Evolutionary conservation across 2,888 invertebrate genomes (phyloP), one percentile per base, ranked within the genome.

Genomic region (Mylabris sibirica): DNA sequence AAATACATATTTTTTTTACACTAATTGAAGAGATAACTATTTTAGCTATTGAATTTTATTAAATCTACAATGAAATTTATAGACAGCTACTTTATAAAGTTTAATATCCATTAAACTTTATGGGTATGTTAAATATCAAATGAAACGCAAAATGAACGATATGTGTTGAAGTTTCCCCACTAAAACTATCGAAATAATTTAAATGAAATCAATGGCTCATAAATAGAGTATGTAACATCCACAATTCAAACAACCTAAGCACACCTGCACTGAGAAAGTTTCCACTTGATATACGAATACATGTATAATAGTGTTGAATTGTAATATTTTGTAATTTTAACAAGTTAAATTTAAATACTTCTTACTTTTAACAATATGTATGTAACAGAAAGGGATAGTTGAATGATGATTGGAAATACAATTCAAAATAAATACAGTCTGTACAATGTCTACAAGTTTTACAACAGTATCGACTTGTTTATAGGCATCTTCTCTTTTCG

Each of bases 381-480:
- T 20, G 49, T 20, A 62, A 20, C 3, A 53, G 62, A 65, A 53
- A 35, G 63, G 62, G 65, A 60, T 41, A 20, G 49, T 22, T 20
- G 6, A 49, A 49, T 2, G 9, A 49, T 49, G 20, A 20, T 49
- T 49, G 49, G 3, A 8, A 12, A 49, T 22, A 49, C 49, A 20
- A 49, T 49, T 49, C 20, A 49, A 20, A 49, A 49, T 49, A 20
- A 20, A 49, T 49, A 49, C 49, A 20, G 20, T 49, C 6, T 68
- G 59, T 70, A 74, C 75, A 72, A 73, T 74, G 72, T 73, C 73
- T 75, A 77, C 75, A 75, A 76, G 76, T 75, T 74, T 72, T 69
- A 72, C 71, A 68, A 74, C 74, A 75, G 73, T 72, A 74, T 73
- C 70, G 73, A 76, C 72, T 76, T 77, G 75, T 77, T 76, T 78